Percentiles rank a stretch among this genome's conserved stretches.
phyloP scores from a whole-genome alignment of 2,888 invertebrate genomes.

The Zaprionus lineosus region DNA sequence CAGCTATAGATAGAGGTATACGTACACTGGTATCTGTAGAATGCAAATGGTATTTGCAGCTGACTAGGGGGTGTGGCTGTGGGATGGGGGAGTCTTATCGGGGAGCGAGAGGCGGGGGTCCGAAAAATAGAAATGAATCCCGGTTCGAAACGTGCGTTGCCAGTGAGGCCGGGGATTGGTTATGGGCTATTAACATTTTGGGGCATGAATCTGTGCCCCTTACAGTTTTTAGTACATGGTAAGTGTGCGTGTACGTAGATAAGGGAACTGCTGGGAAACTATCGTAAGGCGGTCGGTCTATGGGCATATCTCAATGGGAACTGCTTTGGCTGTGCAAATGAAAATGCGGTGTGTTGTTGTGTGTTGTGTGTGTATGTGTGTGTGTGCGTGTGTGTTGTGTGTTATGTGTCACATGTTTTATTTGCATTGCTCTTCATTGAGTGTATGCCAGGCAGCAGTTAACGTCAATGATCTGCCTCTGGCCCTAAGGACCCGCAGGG shows the following conservation, averaged over 20 bases:
- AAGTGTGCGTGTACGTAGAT: too few relatives aligned
- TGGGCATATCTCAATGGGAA: constrained; percentile 2
- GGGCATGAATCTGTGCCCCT: constrained; percentile 66
- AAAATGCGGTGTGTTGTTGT: constrained; percentile 26
- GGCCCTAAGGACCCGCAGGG: constrained; percentile 5
- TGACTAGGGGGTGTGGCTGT: constrained; percentile 6
- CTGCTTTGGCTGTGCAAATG: constrained; percentile 45
- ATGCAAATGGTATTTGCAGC: constrained; percentile 35
- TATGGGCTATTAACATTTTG: constrained; percentile 71
- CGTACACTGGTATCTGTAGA: constrained; percentile 3
- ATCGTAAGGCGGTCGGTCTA: constrained; percentile 1
- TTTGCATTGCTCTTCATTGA: constrained; percentile 44
- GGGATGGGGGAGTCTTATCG: constrained; percentile 28
- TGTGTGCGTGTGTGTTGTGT: too few relatives aligned
- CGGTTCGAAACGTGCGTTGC: constrained; percentile 36
- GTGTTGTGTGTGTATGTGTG: too few relatives aligned
- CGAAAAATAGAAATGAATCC: not conserved
- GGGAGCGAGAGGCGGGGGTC: not conserved
- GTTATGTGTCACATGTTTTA: too few relatives aligned
- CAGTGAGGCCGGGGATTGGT: constrained; percentile 64
- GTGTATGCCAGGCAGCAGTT: constrained; percentile 34
- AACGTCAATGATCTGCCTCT: constrained; percentile 1
- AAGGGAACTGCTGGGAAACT: constrained; percentile 35
- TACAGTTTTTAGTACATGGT: constrained; percentile 32
- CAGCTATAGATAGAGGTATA: constrained; percentile 8